Base-by-base conservation (phyloP, 1,140 invertebrate genomes). In the Anastrepha obliqua region DNA sequence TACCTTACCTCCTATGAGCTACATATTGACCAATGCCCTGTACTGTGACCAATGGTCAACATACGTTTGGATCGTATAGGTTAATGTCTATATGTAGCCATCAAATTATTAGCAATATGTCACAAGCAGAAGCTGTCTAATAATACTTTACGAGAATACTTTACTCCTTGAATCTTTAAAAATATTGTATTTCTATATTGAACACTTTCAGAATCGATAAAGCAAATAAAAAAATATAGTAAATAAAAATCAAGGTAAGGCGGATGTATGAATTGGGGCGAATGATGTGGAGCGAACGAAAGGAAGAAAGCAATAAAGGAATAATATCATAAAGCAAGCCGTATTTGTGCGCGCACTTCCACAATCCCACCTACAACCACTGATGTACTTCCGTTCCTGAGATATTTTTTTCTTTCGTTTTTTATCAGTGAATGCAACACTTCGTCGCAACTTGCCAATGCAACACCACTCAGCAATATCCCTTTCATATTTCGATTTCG, bases 291-390 rank as follows among this genome's bases (percentile, higher is more conserved):
- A 81, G 47, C 74, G 29, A 29, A 81, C 47, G 44, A 55, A 81
- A 81, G 74, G 74, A 81, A 81, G 47, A 47, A 81, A 81, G 20
- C n/a, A 11, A 81, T 58, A 81, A 81, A 81, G n/a, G 20, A 81
- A 55, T 58, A n/a, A 55, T 81, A 7, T 55, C 47, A 81, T 17
- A 81, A 81, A 81, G 44, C 47, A 55, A 81, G 42, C 55, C 47
- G n/a, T 55, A 44, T 51, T n/a, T 20, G n/a, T 55, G 11, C 47
- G 74, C 74, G 47, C 44, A 81, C 20, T 81, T 81, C 74, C 74
- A 9, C 74, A 81, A 81, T 55, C 8, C 44, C 51, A 81, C n/a
- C 74, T 81, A n/a, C n/a, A 7, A 58, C 44, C 55, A 81, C 55
- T 81, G 47, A 81, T 81, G 47, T 55, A 81, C 74, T 58, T 29